A percentile compares a stretch with the other conserved stretches of the same genome.
Conservation (phyloP, 2,888 invertebrate genomes). For the Calephelis perditalis region DNA sequence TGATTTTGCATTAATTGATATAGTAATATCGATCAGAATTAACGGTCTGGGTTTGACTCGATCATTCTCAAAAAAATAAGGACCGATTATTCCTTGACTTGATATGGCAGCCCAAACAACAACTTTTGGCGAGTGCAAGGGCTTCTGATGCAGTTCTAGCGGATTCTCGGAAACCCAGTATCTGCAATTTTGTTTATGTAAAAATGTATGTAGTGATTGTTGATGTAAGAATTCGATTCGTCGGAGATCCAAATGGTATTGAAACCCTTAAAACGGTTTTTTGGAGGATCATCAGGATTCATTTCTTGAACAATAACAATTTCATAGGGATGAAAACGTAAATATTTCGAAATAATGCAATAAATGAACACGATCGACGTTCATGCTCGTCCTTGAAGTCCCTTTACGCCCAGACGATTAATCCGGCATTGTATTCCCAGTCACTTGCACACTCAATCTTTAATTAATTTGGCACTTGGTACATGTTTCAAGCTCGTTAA, state of each 20-base stretch:
- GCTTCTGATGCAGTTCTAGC: constrained; percentile 29
- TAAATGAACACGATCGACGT: constrained; percentile 28
- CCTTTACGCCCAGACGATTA: constrained; percentile 31
- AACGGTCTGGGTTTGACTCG: constrained; percentile 27
- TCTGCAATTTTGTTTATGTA: constrained; percentile 28
- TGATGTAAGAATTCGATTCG: constrained; percentile 14
- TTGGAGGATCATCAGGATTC: too few species aligned
- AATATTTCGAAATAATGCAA: too few species aligned
- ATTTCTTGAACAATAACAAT: too few species aligned
- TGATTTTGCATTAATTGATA: constrained; percentile 18
- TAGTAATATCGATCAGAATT: constrained; percentile 30
- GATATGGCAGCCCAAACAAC: neutral
- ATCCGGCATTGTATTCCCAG: constrained; percentile 33
- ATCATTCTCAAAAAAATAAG: constrained; percentile 30
- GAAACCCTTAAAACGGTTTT: too few species aligned
- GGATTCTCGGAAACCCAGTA: constrained; percentile 26
- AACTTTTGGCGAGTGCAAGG: constrained; percentile 24
- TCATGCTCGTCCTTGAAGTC: constrained; percentile 32
- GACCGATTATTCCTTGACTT: constrained; percentile 23
- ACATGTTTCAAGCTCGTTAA: constrained; percentile 26
- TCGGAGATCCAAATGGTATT: too few species aligned
- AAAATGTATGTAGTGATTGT: constrained; percentile 23
- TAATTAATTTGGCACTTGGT: constrained; percentile 31
- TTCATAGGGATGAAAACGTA: too few species aligned
- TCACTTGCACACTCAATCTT: constrained; percentile 32